phyloP scores from a whole-genome alignment of 2,797 vertebrate genomes.

The Tadarida brasiliensis region DNA sequence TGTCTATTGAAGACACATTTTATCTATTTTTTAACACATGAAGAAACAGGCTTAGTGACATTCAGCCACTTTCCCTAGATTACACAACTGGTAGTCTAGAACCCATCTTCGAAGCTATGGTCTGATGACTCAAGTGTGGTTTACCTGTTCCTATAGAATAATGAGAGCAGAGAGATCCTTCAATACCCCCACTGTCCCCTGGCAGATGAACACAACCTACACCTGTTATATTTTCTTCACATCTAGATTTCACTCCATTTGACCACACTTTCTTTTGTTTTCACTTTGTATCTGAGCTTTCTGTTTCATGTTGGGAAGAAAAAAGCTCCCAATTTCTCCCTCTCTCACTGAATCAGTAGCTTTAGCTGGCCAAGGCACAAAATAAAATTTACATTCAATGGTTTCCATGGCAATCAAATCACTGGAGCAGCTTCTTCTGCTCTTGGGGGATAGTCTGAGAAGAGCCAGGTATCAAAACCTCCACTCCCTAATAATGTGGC shows the following conservation, averaged over 20 bases:
- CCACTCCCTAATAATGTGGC: not conserved
- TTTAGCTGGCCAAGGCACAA: constrained; percentile 69
- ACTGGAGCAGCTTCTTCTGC: constrained; percentile 55
- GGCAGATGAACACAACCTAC: fast-evolving
- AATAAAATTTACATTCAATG: constrained; percentile 80
- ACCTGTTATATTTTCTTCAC: fast-evolving
- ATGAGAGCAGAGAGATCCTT: not conserved
- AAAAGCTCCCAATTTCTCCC: constrained; percentile 57
- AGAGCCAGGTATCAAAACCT: constrained; percentile 63
- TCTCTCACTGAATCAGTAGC: constrained; percentile 73
- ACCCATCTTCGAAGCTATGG: not conserved
- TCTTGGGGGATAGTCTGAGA: constrained; percentile 58
- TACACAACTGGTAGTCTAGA: not conserved
- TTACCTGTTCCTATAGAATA: not conserved
- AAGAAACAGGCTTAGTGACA: not conserved
- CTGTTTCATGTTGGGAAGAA: constrained; percentile 55
- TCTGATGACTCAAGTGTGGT: not conserved
- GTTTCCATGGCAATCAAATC: constrained; percentile 76
- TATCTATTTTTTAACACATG: not conserved
- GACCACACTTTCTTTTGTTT: not conserved
- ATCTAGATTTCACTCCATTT: fast-evolving
- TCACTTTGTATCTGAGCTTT: not conserved
- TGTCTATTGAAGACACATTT: not conserved
- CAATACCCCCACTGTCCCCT: fast-evolving
- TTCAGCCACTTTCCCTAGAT: not conserved